Conservation (phyloP, 2,113 vertebrate genomes). For the Microcebus tavaratra region DNA sequence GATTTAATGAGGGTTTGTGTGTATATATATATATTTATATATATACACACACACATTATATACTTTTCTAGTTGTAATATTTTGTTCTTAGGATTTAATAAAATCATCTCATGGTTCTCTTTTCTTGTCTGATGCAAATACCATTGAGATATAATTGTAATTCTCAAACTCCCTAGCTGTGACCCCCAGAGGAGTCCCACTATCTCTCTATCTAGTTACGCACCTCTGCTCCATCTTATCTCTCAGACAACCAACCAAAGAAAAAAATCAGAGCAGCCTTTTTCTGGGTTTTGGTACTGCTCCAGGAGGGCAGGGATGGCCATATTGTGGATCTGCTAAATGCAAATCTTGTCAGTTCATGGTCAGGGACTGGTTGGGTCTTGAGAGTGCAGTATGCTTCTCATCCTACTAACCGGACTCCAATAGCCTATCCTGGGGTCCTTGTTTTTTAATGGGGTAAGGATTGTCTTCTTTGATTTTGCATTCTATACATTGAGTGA, state of each 20-base stretch:
- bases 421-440: background rate
- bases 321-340: background rate
- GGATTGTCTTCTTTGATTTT: constrained; percentile 39
- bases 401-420: background rate
- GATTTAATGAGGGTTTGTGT: constrained; percentile 34
- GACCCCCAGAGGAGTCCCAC: background rate
- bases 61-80: constrained; percentile 32
- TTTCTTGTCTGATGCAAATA: constrained; percentile 57
- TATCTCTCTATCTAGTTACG: background rate
- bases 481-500: constrained; percentile 16
- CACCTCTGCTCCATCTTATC: background rate
- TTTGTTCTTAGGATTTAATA: constrained; percentile 69
- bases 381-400: constrained; percentile 13
- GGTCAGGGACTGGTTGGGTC: constrained; percentile 30
- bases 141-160: background rate
- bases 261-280: background rate
- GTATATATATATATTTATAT: background rate
- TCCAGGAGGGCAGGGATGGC: background rate
- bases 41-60: background rate
- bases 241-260: constrained; percentile 17
- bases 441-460: constrained; percentile 14
- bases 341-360: background rate
- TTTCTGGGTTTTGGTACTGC: constrained; percentile 30
- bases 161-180: constrained; percentile 16
- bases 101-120: constrained; percentile 49